A percentile compares a stretch with the other conserved stretches of the same genome.
Evolutionary conservation across 2,797 vertebrate genomes (phyloP).

Genomic region (Sarcophilus harrisii): DNA sequence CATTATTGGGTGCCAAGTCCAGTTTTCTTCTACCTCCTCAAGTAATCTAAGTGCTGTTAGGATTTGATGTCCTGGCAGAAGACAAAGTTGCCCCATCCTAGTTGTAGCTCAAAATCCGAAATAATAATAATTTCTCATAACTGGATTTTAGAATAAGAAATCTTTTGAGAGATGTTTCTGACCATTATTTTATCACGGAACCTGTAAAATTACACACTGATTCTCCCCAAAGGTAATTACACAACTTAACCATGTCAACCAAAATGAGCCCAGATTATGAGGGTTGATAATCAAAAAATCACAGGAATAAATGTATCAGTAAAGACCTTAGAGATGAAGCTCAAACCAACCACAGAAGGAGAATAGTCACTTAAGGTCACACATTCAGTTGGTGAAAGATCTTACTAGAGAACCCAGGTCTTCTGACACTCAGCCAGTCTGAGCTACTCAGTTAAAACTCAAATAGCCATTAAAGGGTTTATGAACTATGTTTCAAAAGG

Average conservation of each 20-base stretch:
- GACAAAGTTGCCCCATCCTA: background rate
- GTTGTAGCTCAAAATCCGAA: background rate
- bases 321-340: background rate
- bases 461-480: conserved; percentile 6
- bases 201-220: background rate
- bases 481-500: background rate
- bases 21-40: background rate
- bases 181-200: background rate
- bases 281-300: background rate
- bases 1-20: background rate
- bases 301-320: background rate
- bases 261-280: background rate
- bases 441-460: background rate
- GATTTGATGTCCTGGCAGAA: background rate
- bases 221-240: background rate
- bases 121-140: background rate
- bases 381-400: background rate
- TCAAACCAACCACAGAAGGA: background rate
- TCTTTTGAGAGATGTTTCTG: background rate
- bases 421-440: background rate
- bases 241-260: background rate
- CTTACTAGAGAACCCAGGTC: background rate
- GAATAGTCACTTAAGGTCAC: background rate
- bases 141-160: background rate
- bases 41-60: background rate